phyloP scores from a whole-genome alignment of 2,888 invertebrate genomes.

The Phalangium opilio region DNA sequence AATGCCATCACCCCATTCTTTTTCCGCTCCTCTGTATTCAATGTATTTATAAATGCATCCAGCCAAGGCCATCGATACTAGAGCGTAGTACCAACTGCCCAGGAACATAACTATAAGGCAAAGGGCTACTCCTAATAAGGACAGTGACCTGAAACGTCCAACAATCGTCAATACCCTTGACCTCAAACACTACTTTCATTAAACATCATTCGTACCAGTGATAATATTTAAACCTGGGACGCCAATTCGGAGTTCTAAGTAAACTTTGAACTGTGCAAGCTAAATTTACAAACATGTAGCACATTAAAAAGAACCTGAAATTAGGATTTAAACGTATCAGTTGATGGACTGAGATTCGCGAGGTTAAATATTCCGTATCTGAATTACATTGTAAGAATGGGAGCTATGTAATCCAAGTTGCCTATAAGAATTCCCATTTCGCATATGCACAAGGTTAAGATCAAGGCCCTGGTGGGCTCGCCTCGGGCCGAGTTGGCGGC shows the following conservation, averaged over 20 bases:
- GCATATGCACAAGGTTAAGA: conserved; percentile 46
- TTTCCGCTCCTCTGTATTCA: conserved; percentile 93
- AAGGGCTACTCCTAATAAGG: conserved; percentile 65
- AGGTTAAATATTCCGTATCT: too few relatives aligned
- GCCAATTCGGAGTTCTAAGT: conserved; percentile 91
- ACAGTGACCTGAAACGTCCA: conserved; percentile 50
- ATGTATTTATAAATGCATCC: conserved; percentile 92
- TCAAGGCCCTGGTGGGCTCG: conserved; percentile 85
- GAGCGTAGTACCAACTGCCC: conserved; percentile 91
- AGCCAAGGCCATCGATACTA: conserved; percentile 87
- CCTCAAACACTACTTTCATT: too few relatives aligned
- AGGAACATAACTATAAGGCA: conserved; percentile 97
- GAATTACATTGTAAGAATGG: conserved; percentile 79
- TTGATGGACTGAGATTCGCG: too few relatives aligned
- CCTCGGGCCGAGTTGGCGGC: conserved; percentile 81
- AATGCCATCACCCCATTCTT: conserved; percentile 99
- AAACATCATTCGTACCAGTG: conserved; percentile 65
- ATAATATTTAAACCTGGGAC: conserved; percentile 93
- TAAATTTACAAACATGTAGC: conserved; percentile 97
- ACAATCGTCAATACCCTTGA: too few relatives aligned
- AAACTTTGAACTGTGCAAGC: conserved; percentile 97
- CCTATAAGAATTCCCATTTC: conserved; percentile 60
- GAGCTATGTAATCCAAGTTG: conserved; percentile 92
- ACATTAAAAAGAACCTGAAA: conserved; percentile 88
- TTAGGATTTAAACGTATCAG: too few relatives aligned